phyloP scores from a whole-genome alignment of 2,888 invertebrate species.

The Margaritifera margaritifera region DNA sequence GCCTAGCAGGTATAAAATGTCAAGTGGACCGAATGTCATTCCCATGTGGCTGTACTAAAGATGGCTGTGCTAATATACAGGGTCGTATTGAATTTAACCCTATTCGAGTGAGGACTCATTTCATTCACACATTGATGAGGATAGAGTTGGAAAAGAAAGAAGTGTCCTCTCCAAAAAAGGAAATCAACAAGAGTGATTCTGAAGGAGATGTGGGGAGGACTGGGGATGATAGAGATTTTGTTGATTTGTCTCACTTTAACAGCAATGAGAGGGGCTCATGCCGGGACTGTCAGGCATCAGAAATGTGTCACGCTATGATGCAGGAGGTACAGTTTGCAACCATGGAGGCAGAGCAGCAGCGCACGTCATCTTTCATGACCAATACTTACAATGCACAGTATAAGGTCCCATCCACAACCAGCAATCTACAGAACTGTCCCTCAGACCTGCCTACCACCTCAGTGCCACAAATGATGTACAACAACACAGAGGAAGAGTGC shows the following conservation, averaged over 20 bases:
- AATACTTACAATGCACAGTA: conserved; percentile 28
- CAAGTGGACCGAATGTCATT: conserved; percentile 97
- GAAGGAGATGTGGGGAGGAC: conserved; percentile 14
- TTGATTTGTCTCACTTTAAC: conserved; percentile 73
- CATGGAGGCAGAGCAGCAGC: conserved; percentile 46
- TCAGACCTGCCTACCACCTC: conserved; percentile 29
- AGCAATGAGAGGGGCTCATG: conserved; percentile 71
- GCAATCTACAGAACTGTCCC: conserved; percentile 25
- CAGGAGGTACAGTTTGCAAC: conserved; percentile 64
- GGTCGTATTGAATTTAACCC: conserved; percentile 98
- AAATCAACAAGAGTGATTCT: conserved; percentile 13
- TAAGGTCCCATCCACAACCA: conserved; percentile 31
- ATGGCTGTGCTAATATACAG: conserved; percentile 92
- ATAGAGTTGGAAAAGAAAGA: conserved; percentile 67
- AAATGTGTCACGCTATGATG: conserved; percentile 69
- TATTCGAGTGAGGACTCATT: conserved; percentile 94
- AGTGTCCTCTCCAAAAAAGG: conserved; percentile 30
- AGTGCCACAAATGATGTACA: conserved; percentile 24
- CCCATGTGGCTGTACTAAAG: conserved; percentile 96
- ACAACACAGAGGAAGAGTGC: conserved; percentile 64
- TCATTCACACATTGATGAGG: conserved; percentile 96
- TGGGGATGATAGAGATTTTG: conserved; percentile 67
- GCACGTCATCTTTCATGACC: conserved; percentile 27
- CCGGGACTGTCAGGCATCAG: conserved; percentile 70
- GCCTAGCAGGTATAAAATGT: conserved; percentile 95